A percentile compares a stretch with the other conserved stretches of the same genome.
These are phyloP conservation scores for Fulmarus glacialis DNA, from an alignment of 2,113 vertebrate genomes.

Conservation along the genomic window DNA sequence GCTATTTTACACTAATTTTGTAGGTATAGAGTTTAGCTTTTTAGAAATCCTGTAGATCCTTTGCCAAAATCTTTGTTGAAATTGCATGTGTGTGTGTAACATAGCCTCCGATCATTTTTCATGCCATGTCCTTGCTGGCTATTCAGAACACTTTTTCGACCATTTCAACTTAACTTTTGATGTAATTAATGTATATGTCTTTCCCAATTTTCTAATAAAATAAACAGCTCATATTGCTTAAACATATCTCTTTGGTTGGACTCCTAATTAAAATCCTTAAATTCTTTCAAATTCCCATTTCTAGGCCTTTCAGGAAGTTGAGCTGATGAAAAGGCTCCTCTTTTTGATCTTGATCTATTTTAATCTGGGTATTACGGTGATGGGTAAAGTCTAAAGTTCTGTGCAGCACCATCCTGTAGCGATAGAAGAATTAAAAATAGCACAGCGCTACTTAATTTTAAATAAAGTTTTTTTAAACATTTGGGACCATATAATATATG, in stretches of 20 bases:
- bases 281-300: background rate
- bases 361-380: background rate
- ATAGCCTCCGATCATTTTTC: background rate
- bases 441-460: background rate
- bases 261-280: background rate
- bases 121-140: background rate
- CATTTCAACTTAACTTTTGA: background rate
- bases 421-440: background rate
- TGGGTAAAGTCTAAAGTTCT: background rate
- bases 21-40: background rate
- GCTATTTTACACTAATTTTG: background rate
- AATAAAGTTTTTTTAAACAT: background rate
- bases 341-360: background rate
- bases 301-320: background rate
- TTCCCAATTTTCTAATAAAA: slow-evolving; percentile 8
- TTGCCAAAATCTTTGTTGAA: background rate
- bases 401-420: background rate
- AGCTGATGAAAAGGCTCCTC: background rate
- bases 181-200: background rate
- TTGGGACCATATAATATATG: too few species aligned
- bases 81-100: background rate
- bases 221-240: background rate
- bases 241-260: background rate
- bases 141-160: background rate
- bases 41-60: background rate